Percentiles rank a stretch among this genome's conserved stretches.
Evolutionary conservation across 1,140 invertebrate species (phyloP).

Genomic region (Eueides isabella): DNA sequence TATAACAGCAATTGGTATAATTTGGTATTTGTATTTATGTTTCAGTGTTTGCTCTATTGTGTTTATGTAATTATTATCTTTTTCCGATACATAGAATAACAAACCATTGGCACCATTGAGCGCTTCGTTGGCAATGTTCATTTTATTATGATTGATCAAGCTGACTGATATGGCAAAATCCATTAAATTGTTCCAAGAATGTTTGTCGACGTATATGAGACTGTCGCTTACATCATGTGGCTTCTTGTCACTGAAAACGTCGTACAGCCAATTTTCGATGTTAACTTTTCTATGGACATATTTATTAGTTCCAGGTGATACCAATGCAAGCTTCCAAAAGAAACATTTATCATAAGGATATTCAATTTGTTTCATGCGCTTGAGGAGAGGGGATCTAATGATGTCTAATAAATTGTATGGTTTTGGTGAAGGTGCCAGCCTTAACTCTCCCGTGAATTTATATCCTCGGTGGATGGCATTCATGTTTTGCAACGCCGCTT

Average conservation of each 20-base stretch:
- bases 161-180: conserved; percentile 75
- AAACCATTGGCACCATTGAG: conserved; percentile 74
- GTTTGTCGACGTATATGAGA: conserved; percentile 69
- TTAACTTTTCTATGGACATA: conserved; percentile 66
- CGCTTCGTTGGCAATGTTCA: conserved; percentile 56
- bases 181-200: conserved; percentile 77
- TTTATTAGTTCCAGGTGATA: conserved; percentile 79
- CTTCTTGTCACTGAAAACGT: conserved; percentile 65
- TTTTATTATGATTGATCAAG: conserved; percentile 55
- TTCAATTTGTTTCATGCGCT: conserved; percentile 76
- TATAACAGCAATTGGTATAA: conserved; percentile 69
- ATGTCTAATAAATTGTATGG: conserved; percentile 78
- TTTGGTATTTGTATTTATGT: conserved; percentile 70
- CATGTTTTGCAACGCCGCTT: conserved; percentile 82
- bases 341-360: conserved; percentile 80
- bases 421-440: conserved; percentile 58
- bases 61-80: conserved; percentile 57
- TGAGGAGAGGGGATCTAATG: conserved; percentile 74
- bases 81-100: conserved; percentile 66
- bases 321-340: conserved; percentile 87
- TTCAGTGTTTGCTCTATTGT: conserved; percentile 74
- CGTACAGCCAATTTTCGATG: conserved; percentile 65
- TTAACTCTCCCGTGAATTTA: conserved; percentile 67
- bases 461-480: conserved; percentile 80
- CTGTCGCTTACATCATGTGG: conserved; percentile 54